Conservation (phyloP, 2,888 invertebrate species). For the Athalia cordata region DNA sequence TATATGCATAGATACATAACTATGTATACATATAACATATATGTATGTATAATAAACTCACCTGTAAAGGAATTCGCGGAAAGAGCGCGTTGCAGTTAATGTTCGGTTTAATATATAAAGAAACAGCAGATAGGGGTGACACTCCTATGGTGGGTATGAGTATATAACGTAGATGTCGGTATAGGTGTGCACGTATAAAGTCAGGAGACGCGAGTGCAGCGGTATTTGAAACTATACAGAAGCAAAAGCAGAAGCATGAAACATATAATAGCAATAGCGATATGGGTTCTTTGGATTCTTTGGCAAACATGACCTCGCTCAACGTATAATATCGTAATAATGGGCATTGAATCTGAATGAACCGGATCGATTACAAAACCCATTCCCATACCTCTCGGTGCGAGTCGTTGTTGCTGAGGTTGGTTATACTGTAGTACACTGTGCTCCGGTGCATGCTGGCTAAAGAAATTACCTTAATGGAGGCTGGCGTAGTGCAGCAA, state of each 20-base stretch:
- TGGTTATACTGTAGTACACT: too few relatives aligned
- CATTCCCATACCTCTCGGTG: conserved; percentile 34
- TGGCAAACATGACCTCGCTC: conserved; percentile 43
- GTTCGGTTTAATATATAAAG: too few relatives aligned
- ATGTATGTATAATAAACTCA: not conserved
- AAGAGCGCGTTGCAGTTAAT: not conserved
- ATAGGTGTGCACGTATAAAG: not conserved
- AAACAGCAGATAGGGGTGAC: too few relatives aligned
- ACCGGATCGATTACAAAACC: conserved; percentile 48
- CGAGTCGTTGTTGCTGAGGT: not conserved
- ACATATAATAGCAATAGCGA: not conserved
- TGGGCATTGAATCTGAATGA: conserved; percentile 45
- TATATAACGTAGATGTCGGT: not conserved
- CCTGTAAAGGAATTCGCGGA: conserved; percentile 22
- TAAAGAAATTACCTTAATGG: conserved; percentile 58
- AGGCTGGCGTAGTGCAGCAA: conserved; percentile 52
- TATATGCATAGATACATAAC: not conserved
- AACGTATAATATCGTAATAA: conserved; percentile 47
- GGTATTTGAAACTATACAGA: too few relatives aligned
- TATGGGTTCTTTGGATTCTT: conserved; percentile 40
- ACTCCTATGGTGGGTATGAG: too few relatives aligned
- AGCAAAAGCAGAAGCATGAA: too few relatives aligned
- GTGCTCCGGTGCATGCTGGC: not conserved
- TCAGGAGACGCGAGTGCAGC: not conserved
- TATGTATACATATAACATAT: not conserved